These are phyloP conservation scores for Morpho deidamia DNA, from an alignment of 2,888 invertebrate species.

Conservation along the genomic window DNA sequence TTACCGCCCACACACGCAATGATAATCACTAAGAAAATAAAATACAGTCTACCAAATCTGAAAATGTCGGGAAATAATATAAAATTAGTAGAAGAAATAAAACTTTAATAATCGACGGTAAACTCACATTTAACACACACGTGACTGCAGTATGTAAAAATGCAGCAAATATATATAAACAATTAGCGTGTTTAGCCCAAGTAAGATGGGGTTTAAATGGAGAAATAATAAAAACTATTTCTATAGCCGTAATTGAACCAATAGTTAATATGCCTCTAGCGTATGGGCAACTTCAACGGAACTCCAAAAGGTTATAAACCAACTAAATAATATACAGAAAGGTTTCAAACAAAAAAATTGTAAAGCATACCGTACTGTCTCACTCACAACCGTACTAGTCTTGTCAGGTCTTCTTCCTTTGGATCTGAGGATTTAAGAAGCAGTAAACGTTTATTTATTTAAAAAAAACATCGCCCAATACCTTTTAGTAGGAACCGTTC, in stretches of 20 bases:
- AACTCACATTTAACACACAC: constrained; percentile 6
- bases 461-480: no score
- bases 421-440: constrained; percentile 21
- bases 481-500: no score
- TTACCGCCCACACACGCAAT: no score
- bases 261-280: constrained; percentile 18
- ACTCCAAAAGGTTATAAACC: background rate
- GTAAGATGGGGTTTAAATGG: constrained; percentile 13
- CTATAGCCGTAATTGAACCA: constrained; percentile 16
- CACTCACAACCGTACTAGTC: constrained; percentile 17
- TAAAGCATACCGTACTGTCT: constrained; percentile 22
- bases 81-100: no score
- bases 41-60: no score
- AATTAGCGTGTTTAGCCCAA: background rate
- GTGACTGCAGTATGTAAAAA: constrained; percentile 3
- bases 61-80: no score
- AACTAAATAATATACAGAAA: constrained; percentile 6
- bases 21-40: no score
- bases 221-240: constrained; percentile 12
- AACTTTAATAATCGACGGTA: constrained; percentile 5
- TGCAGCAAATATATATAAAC: constrained; percentile 12
- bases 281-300: constrained; percentile 9
- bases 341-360: constrained; percentile 14
- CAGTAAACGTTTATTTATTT: no score
- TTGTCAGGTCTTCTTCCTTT: constrained; percentile 24